phyloP scores from a whole-genome alignment of 2,888 invertebrate genomes.

The Drosophila paracracens region DNA sequence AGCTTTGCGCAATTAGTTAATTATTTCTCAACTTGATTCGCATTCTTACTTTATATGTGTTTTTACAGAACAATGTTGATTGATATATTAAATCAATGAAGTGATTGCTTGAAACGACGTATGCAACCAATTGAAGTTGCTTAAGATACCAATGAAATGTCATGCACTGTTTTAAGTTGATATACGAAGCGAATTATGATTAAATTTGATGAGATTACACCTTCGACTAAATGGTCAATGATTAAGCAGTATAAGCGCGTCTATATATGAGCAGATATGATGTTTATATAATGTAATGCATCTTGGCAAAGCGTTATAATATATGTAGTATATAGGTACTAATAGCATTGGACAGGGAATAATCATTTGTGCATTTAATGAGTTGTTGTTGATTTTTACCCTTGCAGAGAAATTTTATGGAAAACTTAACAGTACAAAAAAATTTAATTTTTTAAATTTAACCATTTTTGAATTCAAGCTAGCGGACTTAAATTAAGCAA shows the following conservation, averaged over 20 bases:
- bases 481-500: not conserved
- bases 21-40: constrained; percentile 1
- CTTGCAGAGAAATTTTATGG: constrained; percentile 13
- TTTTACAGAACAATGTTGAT: not conserved
- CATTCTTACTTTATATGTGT: not conserved
- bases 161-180: constrained; percentile 29
- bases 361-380: constrained; percentile 30
- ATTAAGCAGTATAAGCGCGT: constrained; percentile 15
- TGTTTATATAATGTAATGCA: constrained; percentile 5
- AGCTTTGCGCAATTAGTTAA: constrained; percentile 15
- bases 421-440: not conserved
- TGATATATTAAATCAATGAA: not conserved
- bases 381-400: constrained; percentile 1
- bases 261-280: constrained; percentile 8
- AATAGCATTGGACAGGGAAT: constrained; percentile 15
- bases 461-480: not conserved
- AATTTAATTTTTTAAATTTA: not conserved
- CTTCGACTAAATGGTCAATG: constrained; percentile 4
- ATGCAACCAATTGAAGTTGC: constrained; percentile 1
- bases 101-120: not conserved
- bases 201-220: not conserved
- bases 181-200: constrained; percentile 26
- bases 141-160: constrained; percentile 1
- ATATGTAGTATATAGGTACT: constrained; percentile 2
- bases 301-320: constrained; percentile 4